Evolutionary conservation across 2,888 invertebrate genomes (phyloP), one percentile per base, ranked within the genome.

Genomic region (Exocentrus adspersus): DNA sequence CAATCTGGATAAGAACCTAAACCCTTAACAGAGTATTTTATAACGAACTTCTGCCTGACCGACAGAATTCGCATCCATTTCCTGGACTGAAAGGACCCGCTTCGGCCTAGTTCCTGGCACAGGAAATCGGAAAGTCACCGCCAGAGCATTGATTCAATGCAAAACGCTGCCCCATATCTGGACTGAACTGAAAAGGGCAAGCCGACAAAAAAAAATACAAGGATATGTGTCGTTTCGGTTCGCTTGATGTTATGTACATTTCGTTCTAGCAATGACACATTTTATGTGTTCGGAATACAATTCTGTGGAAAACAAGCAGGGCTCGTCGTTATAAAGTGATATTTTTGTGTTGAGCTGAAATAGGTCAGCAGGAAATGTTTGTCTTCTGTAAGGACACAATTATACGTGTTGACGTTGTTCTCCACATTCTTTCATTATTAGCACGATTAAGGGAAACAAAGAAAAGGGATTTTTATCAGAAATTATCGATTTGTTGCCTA

Each of bases 71-170:
- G 24, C 41, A 42, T 32, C 50, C 41, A 59, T 59, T 59, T 50
- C 59, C 50, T 24, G 50, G 59, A 32, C 10, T 28, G 41, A 59
- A 59, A 42, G 19, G 54, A 24, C n/a, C 28, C 48, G 28, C 37
- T 59, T 20, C 37, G 50, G 50, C 59, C 54, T 54, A 54, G 24
- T 59, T 59, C 59, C 59, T 24, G 46, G 16, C 10, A 28, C 50
- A 12, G 59, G 59, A 59, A 59, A 59, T 59, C 59, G 50, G 59
- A 59, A 59, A 59, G 51, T 50, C 59, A 48, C 59, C 32, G 54
- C 54, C 54, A 54, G 54, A 54, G 21, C 43, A 54, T 43, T 28
- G 54, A 54, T 54, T 54, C 54, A 54, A 54, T 54, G 54, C 42
- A 54, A 54, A 54, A 24, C 28, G 43, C 12, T 41, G 52, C 17